These are phyloP conservation scores for Anastrepha obliqua DNA, from an alignment of 1,140 invertebrate species.

Conservation along the genomic window DNA sequence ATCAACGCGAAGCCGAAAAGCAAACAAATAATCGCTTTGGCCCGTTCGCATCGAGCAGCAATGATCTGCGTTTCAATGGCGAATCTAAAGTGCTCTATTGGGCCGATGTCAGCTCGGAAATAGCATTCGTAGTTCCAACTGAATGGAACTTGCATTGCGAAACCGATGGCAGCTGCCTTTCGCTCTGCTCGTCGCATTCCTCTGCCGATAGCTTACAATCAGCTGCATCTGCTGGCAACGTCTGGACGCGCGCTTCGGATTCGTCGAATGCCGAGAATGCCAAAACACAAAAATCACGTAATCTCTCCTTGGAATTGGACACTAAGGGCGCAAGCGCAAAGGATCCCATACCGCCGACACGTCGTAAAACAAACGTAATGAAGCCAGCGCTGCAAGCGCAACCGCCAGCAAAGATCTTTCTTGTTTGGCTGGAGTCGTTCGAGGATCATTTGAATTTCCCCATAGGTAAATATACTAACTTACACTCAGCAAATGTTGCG, in stretches of 20 bases:
- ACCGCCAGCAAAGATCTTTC: slow-evolving; percentile 88
- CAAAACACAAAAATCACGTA: slow-evolving; percentile 76
- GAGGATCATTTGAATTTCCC: slow-evolving; percentile 94
- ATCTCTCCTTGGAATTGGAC: slow-evolving; percentile 83
- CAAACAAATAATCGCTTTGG: slow-evolving; percentile 47
- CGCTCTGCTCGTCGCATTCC: slow-evolving; percentile 59
- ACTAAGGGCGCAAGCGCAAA: slow-evolving; percentile 65
- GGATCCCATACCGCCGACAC: slow-evolving; percentile 76
- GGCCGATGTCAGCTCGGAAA: slow-evolving; percentile 95
- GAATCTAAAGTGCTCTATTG: slow-evolving; percentile 90
- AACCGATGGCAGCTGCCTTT: slow-evolving; percentile 75
- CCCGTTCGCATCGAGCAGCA: slow-evolving; percentile 63
- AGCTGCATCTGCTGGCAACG: slow-evolving; percentile 58
- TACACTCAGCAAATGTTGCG: neutral
- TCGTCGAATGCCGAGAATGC: slow-evolving; percentile 60
- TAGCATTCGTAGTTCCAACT: slow-evolving; percentile 95
- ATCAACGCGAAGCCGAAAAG: slow-evolving; percentile 60
- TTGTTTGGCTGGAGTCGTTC: slow-evolving; percentile 96
- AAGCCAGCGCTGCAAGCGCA: slow-evolving; percentile 75
- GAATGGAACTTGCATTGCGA: slow-evolving; percentile 74
- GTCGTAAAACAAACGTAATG: slow-evolving; percentile 70
- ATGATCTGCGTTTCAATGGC: slow-evolving; percentile 74
- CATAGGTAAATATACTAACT: slow-evolving; percentile 76
- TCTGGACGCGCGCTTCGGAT: slow-evolving; percentile 79
- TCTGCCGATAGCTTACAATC: slow-evolving; percentile 57